Evolutionary conservation across 2,113 vertebrate species (phyloP), one percentile per base, ranked within the genome.

Genomic region (Corythaeola cristata): DNA sequence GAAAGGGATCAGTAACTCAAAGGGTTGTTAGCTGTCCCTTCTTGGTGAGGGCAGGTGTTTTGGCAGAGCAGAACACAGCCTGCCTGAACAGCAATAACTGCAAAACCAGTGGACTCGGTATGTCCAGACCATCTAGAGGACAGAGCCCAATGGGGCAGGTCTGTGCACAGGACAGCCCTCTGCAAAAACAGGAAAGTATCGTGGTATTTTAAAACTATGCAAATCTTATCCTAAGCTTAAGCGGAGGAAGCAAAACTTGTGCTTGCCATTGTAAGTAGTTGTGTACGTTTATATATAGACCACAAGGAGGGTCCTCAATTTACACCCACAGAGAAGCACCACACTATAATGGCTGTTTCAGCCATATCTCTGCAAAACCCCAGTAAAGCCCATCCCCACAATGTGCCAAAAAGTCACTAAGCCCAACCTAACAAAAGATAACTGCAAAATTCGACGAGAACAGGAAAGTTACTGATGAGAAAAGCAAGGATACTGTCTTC

Each of bases 401-500:
- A 33, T 0, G 15, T 11, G n/a, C 49, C 30, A 37, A 27, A 7
- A 30, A 39, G 14, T 12, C 53, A 45, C 28, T 2, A 17, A 88
- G 30, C 32, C 37, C 19, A 64, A 2, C 8, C 14, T 22, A 19
- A 44, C 27, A 20, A 2, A 35, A 63, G 19, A 1, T 1, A 39
- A 59, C 0, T 12, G 55, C 4, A 32, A 72, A 39, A 2, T 12
- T 59, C 50, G 20, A 9, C 0, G 24, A 64, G 39, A 58, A 18
- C 7, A 67, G 58, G 18, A 12, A 50, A 21, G 63, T 19, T 22
- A 17, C 50, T 22, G 59, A 28, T 8, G 5, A 59, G 37, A 76
- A 88, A 87, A 53, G 24, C 37, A 97, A 99, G 98, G 98, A 99
- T 99, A 99, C 98, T 98, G 97, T 99, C 98, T 85, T 99, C 98